Conservation (phyloP, 2,113 vertebrate genomes). For the Acanthisitta chloris region DNA sequence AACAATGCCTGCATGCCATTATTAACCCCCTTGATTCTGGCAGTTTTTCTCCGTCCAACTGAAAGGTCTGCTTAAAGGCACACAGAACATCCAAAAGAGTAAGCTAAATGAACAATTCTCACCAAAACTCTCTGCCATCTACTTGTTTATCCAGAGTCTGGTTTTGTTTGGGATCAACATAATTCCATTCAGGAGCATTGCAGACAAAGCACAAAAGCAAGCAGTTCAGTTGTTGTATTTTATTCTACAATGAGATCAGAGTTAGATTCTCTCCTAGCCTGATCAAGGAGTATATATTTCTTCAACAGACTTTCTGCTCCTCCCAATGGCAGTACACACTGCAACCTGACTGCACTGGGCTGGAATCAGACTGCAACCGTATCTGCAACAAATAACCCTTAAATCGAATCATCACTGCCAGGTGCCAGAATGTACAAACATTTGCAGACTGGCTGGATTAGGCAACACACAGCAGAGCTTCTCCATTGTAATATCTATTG, state of each 20-base stretch:
- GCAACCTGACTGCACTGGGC: background rate
- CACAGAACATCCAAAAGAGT: background rate
- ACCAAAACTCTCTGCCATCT: conserved; percentile 91
- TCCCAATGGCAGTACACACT: background rate
- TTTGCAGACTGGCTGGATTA: background rate
- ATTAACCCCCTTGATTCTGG: background rate
- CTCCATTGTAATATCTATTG: background rate
- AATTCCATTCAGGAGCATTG: conserved; percentile 83
- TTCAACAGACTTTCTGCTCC: background rate
- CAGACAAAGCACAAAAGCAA: conserved; percentile 8
- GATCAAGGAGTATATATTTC: background rate
- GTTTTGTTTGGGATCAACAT: conserved; percentile 69
- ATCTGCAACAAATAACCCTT: background rate
- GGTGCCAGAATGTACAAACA: background rate
- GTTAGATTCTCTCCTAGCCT: background rate
- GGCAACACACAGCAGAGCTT: background rate
- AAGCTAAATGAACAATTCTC: background rate
- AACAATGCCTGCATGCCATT: background rate
- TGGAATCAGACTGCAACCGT: background rate
- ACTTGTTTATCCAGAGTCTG: conserved; percentile 72
- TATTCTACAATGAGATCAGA: background rate
- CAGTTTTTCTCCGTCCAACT: background rate
- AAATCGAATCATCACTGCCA: background rate
- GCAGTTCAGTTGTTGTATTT: background rate
- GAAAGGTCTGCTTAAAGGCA: background rate